These are phyloP conservation scores for Gymnocephalus cernua DNA, from an alignment of 2,113 vertebrate genomes.

Conservation along the genomic window DNA sequence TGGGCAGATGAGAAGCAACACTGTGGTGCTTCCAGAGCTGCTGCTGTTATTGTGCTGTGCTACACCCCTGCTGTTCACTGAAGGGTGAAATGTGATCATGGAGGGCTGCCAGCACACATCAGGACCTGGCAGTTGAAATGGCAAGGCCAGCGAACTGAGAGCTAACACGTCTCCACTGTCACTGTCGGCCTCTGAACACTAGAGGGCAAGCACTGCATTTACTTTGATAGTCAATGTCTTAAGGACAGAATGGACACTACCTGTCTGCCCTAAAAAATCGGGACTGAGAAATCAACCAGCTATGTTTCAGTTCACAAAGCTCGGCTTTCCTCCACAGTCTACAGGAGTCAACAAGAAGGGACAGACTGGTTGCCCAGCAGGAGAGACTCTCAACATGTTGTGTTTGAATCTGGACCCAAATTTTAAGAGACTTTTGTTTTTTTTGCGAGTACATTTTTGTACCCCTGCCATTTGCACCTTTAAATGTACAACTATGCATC, in stretches of 20 bases:
- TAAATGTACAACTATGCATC: neutral
- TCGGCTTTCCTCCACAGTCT: neutral
- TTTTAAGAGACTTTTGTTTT: neutral
- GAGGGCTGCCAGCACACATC: conserved; percentile 76
- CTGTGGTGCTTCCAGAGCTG: conserved; percentile 44
- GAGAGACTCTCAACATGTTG: neutral
- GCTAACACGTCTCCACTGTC: conserved; percentile 19
- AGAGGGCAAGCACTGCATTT: conserved; percentile 63
- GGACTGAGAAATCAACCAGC: neutral
- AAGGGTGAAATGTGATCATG: conserved; percentile 77
- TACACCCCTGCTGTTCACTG: conserved; percentile 74
- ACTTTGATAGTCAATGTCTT: neutral
- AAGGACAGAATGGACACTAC: neutral
- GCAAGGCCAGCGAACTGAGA: conserved; percentile 57
- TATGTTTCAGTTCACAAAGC: neutral
- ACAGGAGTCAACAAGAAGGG: neutral
- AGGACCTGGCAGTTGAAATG: conserved; percentile 64
- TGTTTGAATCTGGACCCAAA: neutral
- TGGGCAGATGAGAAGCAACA: conserved; percentile 48
- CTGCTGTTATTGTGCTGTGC: conserved; percentile 59
- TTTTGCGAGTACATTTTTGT: neutral
- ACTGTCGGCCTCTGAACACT: conserved; percentile 38
- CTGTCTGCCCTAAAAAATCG: neutral
- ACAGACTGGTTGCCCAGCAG: neutral
- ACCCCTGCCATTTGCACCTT: neutral